These are phyloP conservation scores for Tenthredo scrophulariae DNA, from an alignment of 2,888 invertebrate genomes.

Conservation along the genomic window DNA sequence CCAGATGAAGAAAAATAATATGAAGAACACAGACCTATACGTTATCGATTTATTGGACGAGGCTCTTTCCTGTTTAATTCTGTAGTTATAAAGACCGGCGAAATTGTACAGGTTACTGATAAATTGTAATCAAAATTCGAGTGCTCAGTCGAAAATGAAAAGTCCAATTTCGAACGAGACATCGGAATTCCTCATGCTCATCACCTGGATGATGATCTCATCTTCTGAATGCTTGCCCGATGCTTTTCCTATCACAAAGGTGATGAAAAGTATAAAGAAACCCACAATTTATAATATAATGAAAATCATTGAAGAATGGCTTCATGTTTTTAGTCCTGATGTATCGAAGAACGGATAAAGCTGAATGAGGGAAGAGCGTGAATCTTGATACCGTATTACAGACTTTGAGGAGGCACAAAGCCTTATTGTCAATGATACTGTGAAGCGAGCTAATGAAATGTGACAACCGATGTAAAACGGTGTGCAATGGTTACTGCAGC, in stretches of 20 bases:
- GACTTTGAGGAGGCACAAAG: conserved; percentile 26
- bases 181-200: too few species aligned
- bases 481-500: background rate
- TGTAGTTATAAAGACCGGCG: background rate
- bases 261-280: too few species aligned
- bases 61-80: background rate
- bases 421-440: conserved; percentile 61
- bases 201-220: too few species aligned
- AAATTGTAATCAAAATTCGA: too few species aligned
- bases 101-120: background rate
- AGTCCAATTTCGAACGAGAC: too few species aligned
- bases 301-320: too few species aligned
- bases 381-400: background rate
- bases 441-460: conserved; percentile 65
- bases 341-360: background rate
- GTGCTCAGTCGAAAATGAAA: too few species aligned
- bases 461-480: conserved; percentile 61
- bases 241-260: too few species aligned
- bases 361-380: background rate
- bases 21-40: background rate
- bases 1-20: background rate
- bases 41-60: background rate
- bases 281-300: too few species aligned
- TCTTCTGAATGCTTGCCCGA: too few species aligned
- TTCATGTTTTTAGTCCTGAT: background rate